Evolutionary conservation across 2,888 invertebrate genomes (phyloP), one percentile per base, ranked within the genome.

Genomic region (Gibbula magus): DNA sequence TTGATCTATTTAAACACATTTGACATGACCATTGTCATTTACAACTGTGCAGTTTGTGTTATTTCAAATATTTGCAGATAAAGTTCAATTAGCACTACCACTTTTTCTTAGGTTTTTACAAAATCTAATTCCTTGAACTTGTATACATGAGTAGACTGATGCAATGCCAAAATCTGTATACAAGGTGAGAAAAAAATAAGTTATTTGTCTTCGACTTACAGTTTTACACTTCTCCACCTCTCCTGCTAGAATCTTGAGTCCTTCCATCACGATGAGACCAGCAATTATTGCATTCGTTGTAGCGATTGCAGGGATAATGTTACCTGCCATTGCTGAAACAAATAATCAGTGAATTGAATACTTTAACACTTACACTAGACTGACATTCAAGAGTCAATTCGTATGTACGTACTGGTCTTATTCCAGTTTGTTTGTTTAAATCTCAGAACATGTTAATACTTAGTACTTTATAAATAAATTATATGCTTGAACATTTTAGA

Each of bases 301-400:
- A 7, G 99, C 99, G 91, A 99, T 99, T 0, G 99, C 99, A 8
- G 99, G 99, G 90, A 99, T 98, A 87, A 99, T 99, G 93, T 99
- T 99, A 20, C 99, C 99, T 0, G 99, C 99, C 97, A 99, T 99
- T 0, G 99, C 94, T 93, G 88, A 83, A 86, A 88, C 70, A 96
- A 96, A 93, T 70, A 8, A 13, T 10, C 5, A 45, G 5, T 13
- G 13, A 13, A 45, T 45, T 45, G 45, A 4, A 45, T 1, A 45
- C 45, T 10, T 13, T 45, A 10, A 13, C 5, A 45, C 8, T 45
- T 1, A 45, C 45, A 35, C 3, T 3, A 45, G 45, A 45, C 13
- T 45, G 45, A 45, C 45, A 45, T 7, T 5, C 35, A 35, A 35
- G 7, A 35, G 7, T 5, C n/a, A n/a, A n/a, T n/a, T n/a, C n/a